Evolutionary conservation across 35 echinoderm and acorn worm genomes (phyloP).

Genomic region (Diadema setosum): DNA sequence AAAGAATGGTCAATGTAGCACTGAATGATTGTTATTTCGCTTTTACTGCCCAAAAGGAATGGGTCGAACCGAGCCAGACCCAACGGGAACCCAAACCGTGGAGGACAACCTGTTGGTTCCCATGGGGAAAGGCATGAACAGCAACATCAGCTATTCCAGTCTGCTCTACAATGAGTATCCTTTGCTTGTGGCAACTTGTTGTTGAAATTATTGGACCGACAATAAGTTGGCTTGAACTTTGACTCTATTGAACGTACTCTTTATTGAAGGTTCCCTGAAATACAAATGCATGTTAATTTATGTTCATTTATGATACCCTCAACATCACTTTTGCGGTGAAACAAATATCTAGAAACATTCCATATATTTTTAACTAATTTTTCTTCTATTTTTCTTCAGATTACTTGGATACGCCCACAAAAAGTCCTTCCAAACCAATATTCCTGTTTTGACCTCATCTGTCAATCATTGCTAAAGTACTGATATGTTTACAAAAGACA

Average conservation of each 20-base stretch:
- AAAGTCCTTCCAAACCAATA: too few relatives aligned
- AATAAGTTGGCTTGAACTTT: not conserved
- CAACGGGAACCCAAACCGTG: slow-evolving; percentile 3
- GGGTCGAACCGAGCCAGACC: slow-evolving; percentile 70
- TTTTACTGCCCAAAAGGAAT: slow-evolving; percentile 64
- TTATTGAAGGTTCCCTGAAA: not conserved
- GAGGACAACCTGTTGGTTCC: slow-evolving; percentile 67
- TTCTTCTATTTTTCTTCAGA: too few relatives aligned
- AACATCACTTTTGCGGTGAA: not conserved
- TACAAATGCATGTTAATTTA: not conserved
- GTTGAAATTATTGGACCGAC: not conserved
- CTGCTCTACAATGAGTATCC: slow-evolving; percentile 99
- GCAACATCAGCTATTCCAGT: slow-evolving; percentile 8
- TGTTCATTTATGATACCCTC: not conserved
- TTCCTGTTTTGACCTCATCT: too few relatives aligned
- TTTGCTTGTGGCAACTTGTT: not conserved
- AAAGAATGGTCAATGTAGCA: too few relatives aligned
- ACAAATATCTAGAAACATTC: not conserved
- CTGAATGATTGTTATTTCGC: too few relatives aligned
- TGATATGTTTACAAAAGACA: too few relatives aligned
- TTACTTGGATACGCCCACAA: too few relatives aligned
- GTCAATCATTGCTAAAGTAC: too few relatives aligned
- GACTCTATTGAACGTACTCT: not conserved
- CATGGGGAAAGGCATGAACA: slow-evolving; percentile 34
- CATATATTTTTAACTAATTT: not conserved